Evolutionary conservation across 2,888 invertebrate species (phyloP).

Genomic region (Spialia ferax): DNA sequence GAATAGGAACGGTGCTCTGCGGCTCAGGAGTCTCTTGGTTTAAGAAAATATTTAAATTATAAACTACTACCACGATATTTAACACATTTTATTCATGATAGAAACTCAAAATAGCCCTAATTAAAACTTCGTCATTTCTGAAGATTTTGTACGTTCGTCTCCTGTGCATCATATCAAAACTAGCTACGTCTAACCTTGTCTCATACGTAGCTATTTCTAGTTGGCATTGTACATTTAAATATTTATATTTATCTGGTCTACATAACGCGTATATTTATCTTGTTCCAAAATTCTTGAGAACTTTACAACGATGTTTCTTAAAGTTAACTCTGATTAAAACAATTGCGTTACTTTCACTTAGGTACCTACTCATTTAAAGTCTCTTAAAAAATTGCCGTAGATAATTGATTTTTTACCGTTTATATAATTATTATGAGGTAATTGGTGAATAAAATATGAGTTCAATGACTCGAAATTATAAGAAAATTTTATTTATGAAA

Average conservation of each 20-base stretch:
- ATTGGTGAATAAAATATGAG: slow-evolving; percentile 1
- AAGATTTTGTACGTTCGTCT: background rate
- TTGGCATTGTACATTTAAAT: slow-evolving; percentile 42
- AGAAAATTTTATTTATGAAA: background rate
- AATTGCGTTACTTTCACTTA: slow-evolving; percentile 12
- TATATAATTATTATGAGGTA: background rate
- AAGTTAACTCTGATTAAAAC: background rate
- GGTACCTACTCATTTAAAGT: background rate
- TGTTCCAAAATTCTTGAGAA: slow-evolving; percentile 27
- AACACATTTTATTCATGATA: slow-evolving; percentile 1
- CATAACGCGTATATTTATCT: slow-evolving; percentile 27
- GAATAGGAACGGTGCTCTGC: slow-evolving; percentile 48
- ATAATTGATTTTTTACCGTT: slow-evolving; percentile 6
- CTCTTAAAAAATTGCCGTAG: background rate
- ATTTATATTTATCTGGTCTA: slow-evolving; percentile 34
- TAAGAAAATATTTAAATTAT: slow-evolving; percentile 42
- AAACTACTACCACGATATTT: slow-evolving; percentile 26
- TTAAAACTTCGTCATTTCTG: background rate
- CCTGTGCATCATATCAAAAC: slow-evolving; percentile 17
- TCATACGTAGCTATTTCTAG: slow-evolving; percentile 43
- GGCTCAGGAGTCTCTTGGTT: slow-evolving; percentile 42
- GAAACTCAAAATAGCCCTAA: slow-evolving; percentile 6
- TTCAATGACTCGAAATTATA: background rate
- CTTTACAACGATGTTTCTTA: slow-evolving; percentile 11
- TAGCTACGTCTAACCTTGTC: slow-evolving; percentile 42